Percentiles rank a stretch among this genome's conserved stretches.
Evolutionary conservation across 2,797 vertebrate species (phyloP).

Genomic region (Pagetopsis macropterus): DNA sequence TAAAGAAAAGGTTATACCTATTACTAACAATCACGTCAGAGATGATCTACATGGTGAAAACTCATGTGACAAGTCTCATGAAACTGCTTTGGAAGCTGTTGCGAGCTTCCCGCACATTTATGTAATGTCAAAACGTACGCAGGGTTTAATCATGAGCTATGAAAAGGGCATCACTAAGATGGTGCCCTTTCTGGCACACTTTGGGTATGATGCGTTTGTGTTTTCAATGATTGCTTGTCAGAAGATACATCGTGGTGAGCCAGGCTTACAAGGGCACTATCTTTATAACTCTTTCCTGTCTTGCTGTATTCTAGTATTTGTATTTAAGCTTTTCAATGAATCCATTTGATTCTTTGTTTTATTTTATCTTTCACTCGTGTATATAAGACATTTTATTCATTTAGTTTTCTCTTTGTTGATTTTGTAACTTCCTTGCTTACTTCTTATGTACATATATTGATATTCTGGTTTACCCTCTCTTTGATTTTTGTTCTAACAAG

Average conservation of each 20-base stretch:
- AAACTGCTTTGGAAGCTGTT: slow-evolving; percentile 18
- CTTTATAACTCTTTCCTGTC: slow-evolving; percentile 3
- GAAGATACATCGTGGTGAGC: slow-evolving; percentile 58
- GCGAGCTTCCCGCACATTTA: slow-evolving; percentile 35
- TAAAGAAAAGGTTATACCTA: neutral
- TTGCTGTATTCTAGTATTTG: slow-evolving; percentile 6
- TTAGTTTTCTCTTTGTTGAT: neutral
- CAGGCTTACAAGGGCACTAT: slow-evolving; percentile 21
- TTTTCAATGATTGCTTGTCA: slow-evolving; percentile 73
- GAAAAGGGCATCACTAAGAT: slow-evolving; percentile 64
- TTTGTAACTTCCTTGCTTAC: neutral
- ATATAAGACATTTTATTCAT: neutral
- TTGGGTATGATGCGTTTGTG: slow-evolving; percentile 71
- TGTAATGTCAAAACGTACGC: slow-evolving; percentile 50
- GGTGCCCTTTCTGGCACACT: slow-evolving; percentile 62
- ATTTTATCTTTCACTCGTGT: neutral
- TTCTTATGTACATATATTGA: neutral
- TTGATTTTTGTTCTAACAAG: neutral
- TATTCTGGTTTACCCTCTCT: neutral
- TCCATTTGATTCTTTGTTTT: slow-evolving; percentile 6
- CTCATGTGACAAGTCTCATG: slow-evolving; percentile 13
- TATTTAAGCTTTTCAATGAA: slow-evolving; percentile 8
- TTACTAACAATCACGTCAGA: neutral
- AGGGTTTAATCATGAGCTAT: slow-evolving; percentile 59
- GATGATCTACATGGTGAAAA: neutral